Conservation (phyloP, 2,113 vertebrate species). For the Hippocampus abdominalis region DNA sequence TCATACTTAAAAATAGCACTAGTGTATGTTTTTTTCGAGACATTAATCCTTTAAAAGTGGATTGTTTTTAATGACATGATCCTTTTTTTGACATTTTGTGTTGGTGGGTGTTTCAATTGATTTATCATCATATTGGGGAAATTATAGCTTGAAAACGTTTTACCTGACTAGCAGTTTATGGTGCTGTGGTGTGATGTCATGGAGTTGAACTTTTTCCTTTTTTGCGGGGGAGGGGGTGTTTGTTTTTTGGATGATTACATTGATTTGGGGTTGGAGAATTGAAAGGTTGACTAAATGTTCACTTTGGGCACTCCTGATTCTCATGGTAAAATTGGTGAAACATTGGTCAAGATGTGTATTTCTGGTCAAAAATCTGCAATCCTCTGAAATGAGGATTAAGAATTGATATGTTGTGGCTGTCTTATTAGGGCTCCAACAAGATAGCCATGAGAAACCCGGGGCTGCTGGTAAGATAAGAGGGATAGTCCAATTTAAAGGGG, state of each 20-base stretch:
- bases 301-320: slow-evolving; percentile 55
- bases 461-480: slow-evolving; percentile 71
- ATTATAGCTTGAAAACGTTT: neutral
- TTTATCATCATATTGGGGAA: no score
- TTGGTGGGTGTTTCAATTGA: no score
- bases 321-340: slow-evolving; percentile 28
- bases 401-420: slow-evolving; percentile 61
- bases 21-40: no score
- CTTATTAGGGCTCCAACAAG: slow-evolving; percentile 65
- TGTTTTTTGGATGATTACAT: slow-evolving; percentile 4
- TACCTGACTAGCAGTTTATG: neutral
- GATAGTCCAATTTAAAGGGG: neutral
- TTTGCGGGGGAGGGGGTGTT: neutral
- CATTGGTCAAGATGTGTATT: slow-evolving; percentile 37
- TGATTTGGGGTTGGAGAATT: slow-evolving; percentile 47
- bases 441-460: slow-evolving; percentile 59
- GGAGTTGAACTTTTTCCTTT: neutral
- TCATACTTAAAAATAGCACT: no score
- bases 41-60: no score
- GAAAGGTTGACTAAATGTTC: slow-evolving; percentile 36
- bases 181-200: slow-evolving; percentile 2
- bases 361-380: slow-evolving; percentile 25
- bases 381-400: slow-evolving; percentile 12
- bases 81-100: no score
- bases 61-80: no score